phyloP scores from a whole-genome alignment of 2,888 invertebrate species.

The Heliconius ismenius region DNA sequence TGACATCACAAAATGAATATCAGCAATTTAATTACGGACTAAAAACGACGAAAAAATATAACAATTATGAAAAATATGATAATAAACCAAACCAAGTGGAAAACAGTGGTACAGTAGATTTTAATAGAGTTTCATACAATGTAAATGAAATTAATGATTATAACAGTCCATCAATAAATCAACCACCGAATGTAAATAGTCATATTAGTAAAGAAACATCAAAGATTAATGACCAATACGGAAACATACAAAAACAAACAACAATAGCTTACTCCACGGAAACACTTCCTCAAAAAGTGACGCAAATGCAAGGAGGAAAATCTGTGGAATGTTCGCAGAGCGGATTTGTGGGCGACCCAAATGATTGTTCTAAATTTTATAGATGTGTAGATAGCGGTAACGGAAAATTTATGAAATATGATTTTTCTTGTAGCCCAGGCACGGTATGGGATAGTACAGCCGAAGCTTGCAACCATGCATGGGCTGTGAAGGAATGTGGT shows the following conservation, averaged over 20 bases:
- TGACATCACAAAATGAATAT: not conserved
- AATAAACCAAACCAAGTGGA: not conserved
- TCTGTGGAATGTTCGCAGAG: conserved; percentile 60
- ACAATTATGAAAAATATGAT: not conserved
- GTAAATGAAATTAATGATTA: not conserved
- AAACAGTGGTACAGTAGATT: conserved; percentile 7
- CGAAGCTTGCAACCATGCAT: conserved; percentile 82
- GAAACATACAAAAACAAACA: not conserved
- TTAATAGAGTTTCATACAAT: conserved; percentile 4
- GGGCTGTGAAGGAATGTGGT: conserved; percentile 69
- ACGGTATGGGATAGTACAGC: conserved; percentile 83
- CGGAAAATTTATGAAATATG: conserved; percentile 72
- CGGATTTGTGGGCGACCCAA: conserved; percentile 81
- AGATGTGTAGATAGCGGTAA: conserved; percentile 82
- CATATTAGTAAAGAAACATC: conserved; percentile 1
- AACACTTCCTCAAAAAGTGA: conserved; percentile 6
- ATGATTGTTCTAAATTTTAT: conserved; percentile 85
- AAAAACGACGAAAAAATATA: not conserved
- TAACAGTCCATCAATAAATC: not conserved
- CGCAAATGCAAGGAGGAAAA: not conserved
- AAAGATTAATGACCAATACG: not conserved
- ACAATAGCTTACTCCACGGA: conserved; percentile 17
- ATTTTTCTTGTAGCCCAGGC: conserved; percentile 82
- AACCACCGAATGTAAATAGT: conserved; percentile 13
- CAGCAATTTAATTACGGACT: conserved; percentile 1